Conservation (phyloP, 2,797 vertebrate genomes). For the Lates japonicus region DNA sequence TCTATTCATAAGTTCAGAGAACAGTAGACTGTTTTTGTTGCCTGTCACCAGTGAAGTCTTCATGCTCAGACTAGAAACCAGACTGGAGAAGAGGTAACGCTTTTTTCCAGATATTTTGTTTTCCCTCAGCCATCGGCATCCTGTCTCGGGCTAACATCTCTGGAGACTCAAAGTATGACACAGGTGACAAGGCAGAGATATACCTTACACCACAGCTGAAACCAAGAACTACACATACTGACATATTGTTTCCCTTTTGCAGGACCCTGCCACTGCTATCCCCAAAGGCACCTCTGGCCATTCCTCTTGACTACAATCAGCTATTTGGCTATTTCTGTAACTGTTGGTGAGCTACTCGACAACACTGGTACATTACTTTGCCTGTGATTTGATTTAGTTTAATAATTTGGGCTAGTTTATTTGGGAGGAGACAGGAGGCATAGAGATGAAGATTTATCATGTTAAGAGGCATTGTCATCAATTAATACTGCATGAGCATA, state of each 20-base stretch:
- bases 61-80: slow-evolving; percentile 79
- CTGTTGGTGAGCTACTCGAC: slow-evolving; percentile 74
- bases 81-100: slow-evolving; percentile 65
- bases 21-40: not conserved
- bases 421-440: not conserved
- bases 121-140: slow-evolving; percentile 86
- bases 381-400: not conserved
- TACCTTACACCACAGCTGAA: not conserved
- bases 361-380: no score
- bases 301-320: slow-evolving; percentile 84
- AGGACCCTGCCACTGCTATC: slow-evolving; percentile 84
- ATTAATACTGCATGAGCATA: not conserved
- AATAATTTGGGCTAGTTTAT: not conserved
- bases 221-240: not conserved
- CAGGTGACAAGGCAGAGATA: not conserved
- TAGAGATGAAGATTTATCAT: not conserved
- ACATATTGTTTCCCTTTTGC: not conserved
- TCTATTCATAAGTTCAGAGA: not conserved
- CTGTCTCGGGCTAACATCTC: slow-evolving; percentile 86
- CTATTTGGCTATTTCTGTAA: slow-evolving; percentile 79
- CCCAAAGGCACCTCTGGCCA: slow-evolving; percentile 85
- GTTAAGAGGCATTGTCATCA: not conserved
- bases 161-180: slow-evolving; percentile 84
- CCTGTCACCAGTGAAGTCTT: slow-evolving; percentile 80
- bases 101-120: slow-evolving; percentile 88